These are phyloP conservation scores for Standfussiana lucernea DNA, from an alignment of 2,888 invertebrate genomes.

Conservation along the genomic window DNA sequence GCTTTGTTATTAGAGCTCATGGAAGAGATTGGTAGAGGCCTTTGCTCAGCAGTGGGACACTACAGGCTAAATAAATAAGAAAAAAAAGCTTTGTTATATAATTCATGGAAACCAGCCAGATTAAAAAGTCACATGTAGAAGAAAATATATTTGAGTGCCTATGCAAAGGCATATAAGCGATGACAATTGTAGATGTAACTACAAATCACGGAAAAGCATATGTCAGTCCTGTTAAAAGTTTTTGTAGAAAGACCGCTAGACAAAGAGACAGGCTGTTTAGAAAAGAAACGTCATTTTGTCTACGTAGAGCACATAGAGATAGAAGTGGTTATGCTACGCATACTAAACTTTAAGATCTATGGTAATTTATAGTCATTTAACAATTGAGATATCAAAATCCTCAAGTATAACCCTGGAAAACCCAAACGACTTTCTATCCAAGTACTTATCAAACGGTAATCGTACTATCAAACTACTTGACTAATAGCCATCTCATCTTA, in stretches of 20 bases:
- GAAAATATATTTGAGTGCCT: too few relatives aligned
- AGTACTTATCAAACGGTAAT: background rate
- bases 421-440: background rate
- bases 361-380: background rate
- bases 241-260: background rate
- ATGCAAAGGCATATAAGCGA: too few relatives aligned
- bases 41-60: too few relatives aligned
- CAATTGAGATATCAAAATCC: background rate
- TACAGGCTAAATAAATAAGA: too few relatives aligned
- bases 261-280: background rate
- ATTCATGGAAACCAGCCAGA: too few relatives aligned
- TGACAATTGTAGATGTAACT: background rate
- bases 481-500: constrained; percentile 21
- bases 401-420: background rate
- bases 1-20: too few relatives aligned
- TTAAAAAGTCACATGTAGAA: too few relatives aligned
- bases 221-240: background rate
- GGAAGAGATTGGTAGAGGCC: too few relatives aligned
- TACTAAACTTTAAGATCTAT: background rate
- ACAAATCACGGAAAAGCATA: background rate
- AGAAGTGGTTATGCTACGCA: background rate
- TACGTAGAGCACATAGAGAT: background rate
- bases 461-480: background rate
- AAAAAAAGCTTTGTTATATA: too few relatives aligned
- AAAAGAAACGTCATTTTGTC: background rate